Base-by-base conservation (phyloP, 2,888 invertebrate species). In the Zaprionus obscuricornis region DNA sequence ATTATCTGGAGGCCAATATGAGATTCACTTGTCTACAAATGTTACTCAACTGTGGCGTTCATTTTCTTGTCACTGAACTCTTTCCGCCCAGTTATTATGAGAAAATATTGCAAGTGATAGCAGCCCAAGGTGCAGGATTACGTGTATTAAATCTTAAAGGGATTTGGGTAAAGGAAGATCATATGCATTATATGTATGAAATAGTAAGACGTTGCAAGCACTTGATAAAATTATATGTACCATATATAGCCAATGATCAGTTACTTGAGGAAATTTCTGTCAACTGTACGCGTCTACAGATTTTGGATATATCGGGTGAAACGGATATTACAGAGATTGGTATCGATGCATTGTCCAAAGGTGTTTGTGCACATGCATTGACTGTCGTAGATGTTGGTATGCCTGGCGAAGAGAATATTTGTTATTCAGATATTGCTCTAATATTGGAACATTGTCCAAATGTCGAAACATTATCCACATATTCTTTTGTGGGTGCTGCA, bases 81-180 rank as follows among this genome's bases (percentile, higher is more conserved):
- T 94, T 94, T 88, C 94, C 94, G 0, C 92, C 93, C 74, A 93
- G 93, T n/a, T 94, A 93, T 88, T 94, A 94, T 86, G 92, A 92
- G 62, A 93, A 93, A 89, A 93, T 94, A 74, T 90, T 94, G 76
- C 92, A 93, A 88, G 92, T 93, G 65, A 93, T 94, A 75, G 91
- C 91, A 3, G 92, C 92, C 14, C 93, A 93, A 88, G 94, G 94
- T 4, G 91, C 91, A 4, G 93, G 94, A 20, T 82, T 94, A 69
- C 92, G 93, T 34, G 89, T 92, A 24, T 91, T 94, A 45, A 94
- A 94, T 88, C 89, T 94, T 52, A 94, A 94, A 90, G 94, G 94
- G 8, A 93, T 94, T 22, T 94, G 94, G 94, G 93, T 93, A 31
- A 93, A 93, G 87, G 94, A 94, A 45, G 94, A 94, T 66, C 92